These are phyloP conservation scores for Cossypha dichroa DNA, from an alignment of 2,797 vertebrate genomes.

Conservation along the genomic window DNA sequence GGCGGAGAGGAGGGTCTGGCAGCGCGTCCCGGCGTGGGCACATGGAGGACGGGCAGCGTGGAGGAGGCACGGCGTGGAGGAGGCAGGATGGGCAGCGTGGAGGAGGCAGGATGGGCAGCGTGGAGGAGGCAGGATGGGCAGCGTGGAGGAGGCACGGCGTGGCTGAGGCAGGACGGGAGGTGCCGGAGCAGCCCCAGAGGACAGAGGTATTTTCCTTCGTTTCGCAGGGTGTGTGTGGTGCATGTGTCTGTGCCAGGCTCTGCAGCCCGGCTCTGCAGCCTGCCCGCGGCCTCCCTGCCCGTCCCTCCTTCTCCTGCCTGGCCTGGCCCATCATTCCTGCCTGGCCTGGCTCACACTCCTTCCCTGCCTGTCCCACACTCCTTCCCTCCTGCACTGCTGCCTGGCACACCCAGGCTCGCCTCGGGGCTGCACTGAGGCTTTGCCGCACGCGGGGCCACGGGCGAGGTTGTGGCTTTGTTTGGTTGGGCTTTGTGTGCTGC, in stretches of 20 bases:
- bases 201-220: slow-evolving; percentile 55
- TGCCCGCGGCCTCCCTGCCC: neutral
- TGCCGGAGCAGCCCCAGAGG: neutral
- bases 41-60: slow-evolving; percentile 29
- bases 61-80: neutral
- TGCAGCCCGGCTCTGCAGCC: neutral
- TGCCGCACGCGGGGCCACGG: neutral
- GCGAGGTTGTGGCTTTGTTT: slow-evolving; percentile 26
- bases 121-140: neutral
- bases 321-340: neutral
- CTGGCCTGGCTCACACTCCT: neutral
- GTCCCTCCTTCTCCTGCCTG: neutral
- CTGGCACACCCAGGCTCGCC: neutral
- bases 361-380: neutral
- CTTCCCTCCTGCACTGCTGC: fast-evolving
- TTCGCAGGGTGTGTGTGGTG: neutral
- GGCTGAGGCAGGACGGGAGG: neutral
- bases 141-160: neutral
- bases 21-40: neutral
- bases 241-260: neutral
- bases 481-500: slow-evolving; percentile 30
- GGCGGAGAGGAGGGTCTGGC: slow-evolving; percentile 51
- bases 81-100: too few species aligned
- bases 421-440: neutral
- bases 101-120: too few species aligned